phyloP scores from a whole-genome alignment of 2,797 vertebrate species.

The Cynodonichthys magdalenae region DNA sequence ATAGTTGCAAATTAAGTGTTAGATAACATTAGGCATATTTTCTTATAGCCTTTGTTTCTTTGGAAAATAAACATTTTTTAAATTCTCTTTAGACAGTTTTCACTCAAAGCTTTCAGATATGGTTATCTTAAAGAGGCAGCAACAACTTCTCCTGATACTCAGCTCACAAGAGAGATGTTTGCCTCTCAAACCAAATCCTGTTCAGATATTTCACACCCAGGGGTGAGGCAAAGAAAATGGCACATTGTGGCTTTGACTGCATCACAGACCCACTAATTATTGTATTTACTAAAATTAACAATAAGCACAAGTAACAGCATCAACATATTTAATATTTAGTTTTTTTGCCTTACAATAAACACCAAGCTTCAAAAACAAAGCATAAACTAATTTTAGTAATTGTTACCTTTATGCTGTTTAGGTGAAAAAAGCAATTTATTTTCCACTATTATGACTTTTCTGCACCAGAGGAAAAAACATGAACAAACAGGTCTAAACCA shows the following conservation, averaged over 20 bases:
- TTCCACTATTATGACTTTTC: conserved; percentile 33
- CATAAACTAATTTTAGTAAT: neutral
- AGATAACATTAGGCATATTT: no score
- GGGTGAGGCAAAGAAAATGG: neutral
- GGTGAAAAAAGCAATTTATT: conserved; percentile 1
- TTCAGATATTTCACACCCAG: neutral
- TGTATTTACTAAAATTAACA: conserved; percentile 8
- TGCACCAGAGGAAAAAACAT: conserved; percentile 13
- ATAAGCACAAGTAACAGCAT: conserved; percentile 9
- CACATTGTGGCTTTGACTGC: neutral
- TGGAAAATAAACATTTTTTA: no score
- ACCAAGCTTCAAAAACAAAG: conserved; percentile 23
- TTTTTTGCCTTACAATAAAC: conserved; percentile 5
- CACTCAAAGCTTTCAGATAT: no score
- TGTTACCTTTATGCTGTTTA: no score
- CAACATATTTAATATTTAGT: neutral
- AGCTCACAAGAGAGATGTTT: neutral
- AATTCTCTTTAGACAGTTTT: no score
- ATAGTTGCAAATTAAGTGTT: no score
- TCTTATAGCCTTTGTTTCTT: no score
- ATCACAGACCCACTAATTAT: conserved; percentile 5
- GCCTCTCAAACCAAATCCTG: neutral
- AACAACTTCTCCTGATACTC: no score
- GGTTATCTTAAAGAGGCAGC: no score
- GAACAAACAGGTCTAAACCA: neutral